Evolutionary conservation across 2,797 vertebrate genomes (phyloP).

Genomic region (Luscinia luscinia): DNA sequence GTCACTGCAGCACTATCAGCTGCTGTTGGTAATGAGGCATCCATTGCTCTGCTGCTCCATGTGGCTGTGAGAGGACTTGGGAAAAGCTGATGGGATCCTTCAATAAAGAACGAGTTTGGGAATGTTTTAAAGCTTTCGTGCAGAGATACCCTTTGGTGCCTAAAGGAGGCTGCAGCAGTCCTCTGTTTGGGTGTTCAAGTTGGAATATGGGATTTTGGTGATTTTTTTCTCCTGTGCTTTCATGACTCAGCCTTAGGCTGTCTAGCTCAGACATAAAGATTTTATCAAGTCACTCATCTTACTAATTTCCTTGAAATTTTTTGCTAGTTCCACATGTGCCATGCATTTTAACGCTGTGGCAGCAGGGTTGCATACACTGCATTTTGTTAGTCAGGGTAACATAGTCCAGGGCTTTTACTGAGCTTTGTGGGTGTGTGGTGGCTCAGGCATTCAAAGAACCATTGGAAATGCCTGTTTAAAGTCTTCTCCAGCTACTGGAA

Average conservation of each 20-base stretch:
- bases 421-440: background rate
- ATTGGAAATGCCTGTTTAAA: constrained; percentile 10
- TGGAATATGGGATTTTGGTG: background rate
- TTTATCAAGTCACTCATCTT: background rate
- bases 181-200: background rate
- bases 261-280: no score
- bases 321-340: background rate
- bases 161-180: background rate
- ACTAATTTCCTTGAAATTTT: background rate
- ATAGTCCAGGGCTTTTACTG: background rate
- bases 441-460: background rate
- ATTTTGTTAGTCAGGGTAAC: background rate
- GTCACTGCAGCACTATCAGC: rapidly evolving
- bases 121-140: background rate
- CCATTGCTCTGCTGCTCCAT: rapidly evolving
- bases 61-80: background rate
- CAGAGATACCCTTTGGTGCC: background rate
- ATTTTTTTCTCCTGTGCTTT: rapidly evolving
- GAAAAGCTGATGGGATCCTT: background rate
- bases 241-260: background rate
- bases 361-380: background rate
- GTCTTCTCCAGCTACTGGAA: constrained; percentile 35
- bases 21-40: background rate
- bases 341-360: background rate
- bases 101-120: background rate